Evolutionary conservation across 2,888 invertebrate species (phyloP), one percentile per base, ranked within the genome.

Genomic region (Epinotia brunnichana): DNA sequence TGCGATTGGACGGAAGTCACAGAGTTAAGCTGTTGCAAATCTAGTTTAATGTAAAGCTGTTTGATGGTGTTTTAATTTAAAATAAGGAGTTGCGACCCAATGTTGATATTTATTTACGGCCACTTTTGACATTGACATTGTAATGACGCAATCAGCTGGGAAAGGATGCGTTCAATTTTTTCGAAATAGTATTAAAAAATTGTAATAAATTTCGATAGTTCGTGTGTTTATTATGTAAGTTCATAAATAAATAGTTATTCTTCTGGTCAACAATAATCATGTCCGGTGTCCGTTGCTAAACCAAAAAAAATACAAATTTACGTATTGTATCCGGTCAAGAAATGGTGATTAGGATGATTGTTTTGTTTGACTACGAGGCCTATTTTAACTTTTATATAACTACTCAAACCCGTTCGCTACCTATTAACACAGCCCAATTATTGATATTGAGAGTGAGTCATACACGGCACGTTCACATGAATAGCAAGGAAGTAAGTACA

Each of bases 401-500:
- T 9, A n/a, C 1, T 54, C 10, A 54, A 66, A 66, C 21, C 13
- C 39, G 41, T 66, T 63, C 35, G 13, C 11, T 41, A n/a, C n/a
- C n/a, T n/a, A 56, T 15, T 35, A 39, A 41, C 21, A 53, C 54
- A 66, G 54, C 39, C 54, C 39, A 66, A 57, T 67, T 39, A 69
- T 59, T 51, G 59, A 7, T 48, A 39, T 15, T 59, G 59, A 24
- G 21, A 24, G 2, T n/a, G 2, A 72, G 68, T 72, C 61, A 68
- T 62, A 68, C 61, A 10, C 29, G 21, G 60, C 79, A 78, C 74
- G 53, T 69, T 64, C 72, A 62, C 44, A 70, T 76, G 72, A 70
- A 74, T 74, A 78, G 79, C 78, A 79, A 83, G 87, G 87, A 87
- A 87, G 81, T 80, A 68, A 87, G 81, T 80, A 68, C 67, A 59